phyloP scores from a whole-genome alignment of 2,113 vertebrate species.

The Upupa epops region DNA sequence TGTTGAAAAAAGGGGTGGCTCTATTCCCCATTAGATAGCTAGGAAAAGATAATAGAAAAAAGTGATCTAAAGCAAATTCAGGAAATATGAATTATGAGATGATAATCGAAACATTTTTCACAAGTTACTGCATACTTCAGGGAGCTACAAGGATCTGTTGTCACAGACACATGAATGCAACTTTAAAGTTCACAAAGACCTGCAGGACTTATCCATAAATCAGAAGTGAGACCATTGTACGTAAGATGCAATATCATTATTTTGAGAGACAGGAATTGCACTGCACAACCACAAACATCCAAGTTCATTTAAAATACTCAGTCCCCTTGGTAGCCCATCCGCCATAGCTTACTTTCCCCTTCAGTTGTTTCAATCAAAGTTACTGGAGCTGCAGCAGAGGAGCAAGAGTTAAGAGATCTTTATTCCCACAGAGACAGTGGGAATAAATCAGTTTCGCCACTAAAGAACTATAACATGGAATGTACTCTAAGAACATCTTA shows the following conservation, averaged over 20 bases:
- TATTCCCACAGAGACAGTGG: not conserved
- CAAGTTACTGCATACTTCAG: constrained; percentile 15
- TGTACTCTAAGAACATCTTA: not conserved
- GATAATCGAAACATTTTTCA: constrained; percentile 6
- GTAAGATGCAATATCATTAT: not conserved
- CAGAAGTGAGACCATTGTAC: not conserved
- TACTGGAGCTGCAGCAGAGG: not conserved
- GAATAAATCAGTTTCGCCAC: constrained; percentile 1
- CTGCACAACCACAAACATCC: not conserved
- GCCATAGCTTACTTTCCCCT: not conserved
- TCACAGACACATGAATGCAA: constrained; percentile 7
- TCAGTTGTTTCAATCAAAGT: not conserved
- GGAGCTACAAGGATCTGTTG: not conserved
- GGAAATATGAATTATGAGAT: constrained; percentile 20
- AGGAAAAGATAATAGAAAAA: not conserved
- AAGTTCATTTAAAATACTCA: not conserved
- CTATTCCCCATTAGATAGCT: not conserved
- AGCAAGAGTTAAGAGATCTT: not conserved
- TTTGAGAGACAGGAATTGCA: not conserved
- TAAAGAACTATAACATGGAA: not conserved
- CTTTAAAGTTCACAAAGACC: constrained; percentile 35
- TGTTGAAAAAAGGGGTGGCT: not conserved
- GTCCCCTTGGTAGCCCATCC: not conserved
- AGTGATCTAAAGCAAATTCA: not conserved
- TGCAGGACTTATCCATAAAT: constrained; percentile 8